Conservation (phyloP, 2,888 invertebrate species). For the Bombylius discolor region DNA sequence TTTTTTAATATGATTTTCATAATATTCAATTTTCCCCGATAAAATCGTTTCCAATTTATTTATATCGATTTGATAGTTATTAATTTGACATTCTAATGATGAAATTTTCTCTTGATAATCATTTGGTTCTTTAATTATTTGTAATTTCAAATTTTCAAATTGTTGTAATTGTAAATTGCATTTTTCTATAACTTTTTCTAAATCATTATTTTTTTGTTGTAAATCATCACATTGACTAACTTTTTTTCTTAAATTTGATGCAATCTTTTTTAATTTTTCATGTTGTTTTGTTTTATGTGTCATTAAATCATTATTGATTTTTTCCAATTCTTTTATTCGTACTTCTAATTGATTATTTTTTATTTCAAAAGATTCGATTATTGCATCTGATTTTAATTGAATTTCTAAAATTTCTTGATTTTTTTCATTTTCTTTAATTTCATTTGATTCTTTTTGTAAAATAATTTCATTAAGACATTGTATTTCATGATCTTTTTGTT, state of each 20-base stretch:
- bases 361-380: slow-evolving; percentile 17
- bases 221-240: slow-evolving; percentile 49
- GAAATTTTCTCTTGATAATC: neutral
- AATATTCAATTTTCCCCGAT: too few relatives aligned
- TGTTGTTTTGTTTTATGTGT: slow-evolving; percentile 53
- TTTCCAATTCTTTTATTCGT: slow-evolving; percentile 33
- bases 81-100: too few relatives aligned
- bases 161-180: neutral
- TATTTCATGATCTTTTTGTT: neutral
- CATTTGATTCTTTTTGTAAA: neutral
- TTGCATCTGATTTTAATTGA: slow-evolving; percentile 15
- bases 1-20: too few relatives aligned
- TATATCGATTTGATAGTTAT: too few relatives aligned
- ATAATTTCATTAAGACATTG: neutral
- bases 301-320: slow-evolving; percentile 38
- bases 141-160: neutral
- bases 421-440: slow-evolving; percentile 17
- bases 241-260: slow-evolving; percentile 63
- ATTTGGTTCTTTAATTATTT: neutral
- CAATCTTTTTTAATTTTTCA: slow-evolving; percentile 68
- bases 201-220: slow-evolving; percentile 40
- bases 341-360: slow-evolving; percentile 31
- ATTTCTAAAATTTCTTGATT: slow-evolving; percentile 24
- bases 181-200: slow-evolving; percentile 12
- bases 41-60: too few relatives aligned